These are phyloP conservation scores for Semotilus atromaculatus DNA, from an alignment of 2,797 vertebrate genomes.

Conservation along the genomic window DNA sequence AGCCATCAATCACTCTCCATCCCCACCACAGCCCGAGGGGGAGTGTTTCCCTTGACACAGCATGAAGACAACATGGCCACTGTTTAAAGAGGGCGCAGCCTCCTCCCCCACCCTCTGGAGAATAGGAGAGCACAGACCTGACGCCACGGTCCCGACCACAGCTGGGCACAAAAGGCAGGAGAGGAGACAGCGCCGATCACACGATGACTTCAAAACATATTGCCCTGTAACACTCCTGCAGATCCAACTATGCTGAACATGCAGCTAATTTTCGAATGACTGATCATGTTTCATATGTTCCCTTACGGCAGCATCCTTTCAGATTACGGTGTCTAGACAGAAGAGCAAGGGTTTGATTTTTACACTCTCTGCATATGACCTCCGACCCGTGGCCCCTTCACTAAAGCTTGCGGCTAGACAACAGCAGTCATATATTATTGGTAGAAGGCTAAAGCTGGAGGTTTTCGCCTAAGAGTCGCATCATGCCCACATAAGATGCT, in stretches of 20 bases:
- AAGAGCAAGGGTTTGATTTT: slow-evolving; percentile 31
- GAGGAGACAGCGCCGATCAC: neutral
- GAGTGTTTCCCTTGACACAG: slow-evolving; percentile 66
- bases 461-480: neutral
- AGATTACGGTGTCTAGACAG: slow-evolving; percentile 35
- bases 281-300: slow-evolving; percentile 6
- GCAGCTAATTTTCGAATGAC: neutral
- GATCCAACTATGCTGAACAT: slow-evolving; percentile 14
- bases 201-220: neutral
- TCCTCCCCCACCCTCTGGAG: slow-evolving; percentile 80
- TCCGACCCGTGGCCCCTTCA: slow-evolving; percentile 34
- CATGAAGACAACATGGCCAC: slow-evolving; percentile 69
- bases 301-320: slow-evolving; percentile 17
- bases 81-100: slow-evolving; percentile 74
- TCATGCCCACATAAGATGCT: neutral
- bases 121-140: slow-evolving; percentile 70
- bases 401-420: slow-evolving; percentile 30
- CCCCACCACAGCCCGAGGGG: slow-evolving; percentile 66
- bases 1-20: slow-evolving; percentile 82
- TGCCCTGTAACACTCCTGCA: slow-evolving; percentile 12
- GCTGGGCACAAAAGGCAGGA: slow-evolving; percentile 53
- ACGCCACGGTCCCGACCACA: slow-evolving; percentile 48
- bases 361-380: slow-evolving; percentile 26
- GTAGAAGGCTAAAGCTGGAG: neutral
- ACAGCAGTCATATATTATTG: slow-evolving; percentile 30